Conservation (phyloP, 2,113 vertebrate species). For the Globicephala melas region DNA sequence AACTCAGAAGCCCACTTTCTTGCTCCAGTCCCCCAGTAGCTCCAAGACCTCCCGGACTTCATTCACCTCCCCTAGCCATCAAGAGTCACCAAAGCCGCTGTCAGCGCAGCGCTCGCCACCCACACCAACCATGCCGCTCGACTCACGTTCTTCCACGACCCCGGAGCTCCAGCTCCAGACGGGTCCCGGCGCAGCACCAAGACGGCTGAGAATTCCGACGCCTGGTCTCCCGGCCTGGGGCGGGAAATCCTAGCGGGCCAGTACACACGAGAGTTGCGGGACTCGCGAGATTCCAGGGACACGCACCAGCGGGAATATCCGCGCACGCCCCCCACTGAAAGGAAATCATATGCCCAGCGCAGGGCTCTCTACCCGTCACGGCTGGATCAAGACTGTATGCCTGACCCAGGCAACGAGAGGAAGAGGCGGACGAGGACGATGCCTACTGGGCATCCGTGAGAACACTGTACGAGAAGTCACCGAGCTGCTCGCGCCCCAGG, state of each 20-base stretch:
- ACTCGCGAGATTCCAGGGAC: neutral
- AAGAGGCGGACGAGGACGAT: neutral
- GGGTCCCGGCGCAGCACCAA: neutral
- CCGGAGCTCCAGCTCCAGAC: neutral
- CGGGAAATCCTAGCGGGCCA: neutral
- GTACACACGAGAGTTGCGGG: neutral
- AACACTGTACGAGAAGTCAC: constrained; percentile 43
- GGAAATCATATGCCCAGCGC: constrained; percentile 42
- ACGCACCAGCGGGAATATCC: neutral
- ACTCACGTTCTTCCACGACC: neutral
- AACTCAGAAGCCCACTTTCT: neutral
- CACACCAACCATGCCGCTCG: neutral
- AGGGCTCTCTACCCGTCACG: neutral
- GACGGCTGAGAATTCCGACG: neutral
- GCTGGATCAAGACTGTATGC: neutral
- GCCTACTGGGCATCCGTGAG: constrained; percentile 55
- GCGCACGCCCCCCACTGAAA: neutral
- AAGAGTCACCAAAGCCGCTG: neutral
- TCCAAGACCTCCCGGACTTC: constrained; percentile 37
- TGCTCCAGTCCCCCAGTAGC: constrained; percentile 39
- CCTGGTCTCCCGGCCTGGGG: neutral
- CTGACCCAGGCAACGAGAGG: neutral
- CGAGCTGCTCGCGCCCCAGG: neutral
- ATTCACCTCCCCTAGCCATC: constrained; percentile 41
- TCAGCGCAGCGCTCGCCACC: neutral